A percentile compares a stretch with the other conserved stretches of the same genome.
Conservation (phyloP, 2,113 vertebrate genomes). For the Osmerus mordax region DNA sequence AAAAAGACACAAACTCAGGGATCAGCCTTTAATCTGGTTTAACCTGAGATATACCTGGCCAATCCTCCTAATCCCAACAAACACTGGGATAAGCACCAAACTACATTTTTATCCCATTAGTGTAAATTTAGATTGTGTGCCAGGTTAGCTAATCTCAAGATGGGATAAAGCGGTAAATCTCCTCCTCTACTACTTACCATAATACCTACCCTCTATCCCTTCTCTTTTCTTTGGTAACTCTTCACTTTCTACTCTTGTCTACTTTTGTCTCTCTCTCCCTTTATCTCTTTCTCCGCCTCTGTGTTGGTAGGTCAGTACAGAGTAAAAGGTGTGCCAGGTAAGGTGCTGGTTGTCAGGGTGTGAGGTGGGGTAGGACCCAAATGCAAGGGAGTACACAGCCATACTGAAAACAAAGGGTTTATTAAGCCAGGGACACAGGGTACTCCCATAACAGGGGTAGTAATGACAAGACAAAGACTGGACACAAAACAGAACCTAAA, state of each 20-base stretch:
- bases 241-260: not conserved
- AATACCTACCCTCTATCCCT: constrained; percentile 1
- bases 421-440: too few relatives aligned
- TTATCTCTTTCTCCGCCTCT: not conserved
- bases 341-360: too few relatives aligned
- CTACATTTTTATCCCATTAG: constrained; percentile 29
- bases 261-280: not conserved
- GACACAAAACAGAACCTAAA: too few relatives aligned
- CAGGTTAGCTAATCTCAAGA: constrained; percentile 28
- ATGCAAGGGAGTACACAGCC: too few relatives aligned
- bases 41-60: constrained; percentile 26
- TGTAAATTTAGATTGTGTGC: constrained; percentile 14
- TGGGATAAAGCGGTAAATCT: constrained; percentile 15
- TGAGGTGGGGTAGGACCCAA: too few relatives aligned
- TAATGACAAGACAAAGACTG: too few relatives aligned
- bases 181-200: constrained; percentile 8
- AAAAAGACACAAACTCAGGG: constrained; percentile 21
- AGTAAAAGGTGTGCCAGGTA: not conserved
- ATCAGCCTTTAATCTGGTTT: constrained; percentile 46
- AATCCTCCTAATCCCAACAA: constrained; percentile 34
- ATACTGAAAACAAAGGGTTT: too few relatives aligned
- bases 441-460: too few relatives aligned
- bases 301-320: constrained; percentile 12
- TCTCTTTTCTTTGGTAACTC: constrained; percentile 2
- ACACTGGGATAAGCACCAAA: constrained; percentile 29